Evolutionary conservation across 2,888 invertebrate species (phyloP).

Genomic region (Subacronicta megacephala): DNA sequence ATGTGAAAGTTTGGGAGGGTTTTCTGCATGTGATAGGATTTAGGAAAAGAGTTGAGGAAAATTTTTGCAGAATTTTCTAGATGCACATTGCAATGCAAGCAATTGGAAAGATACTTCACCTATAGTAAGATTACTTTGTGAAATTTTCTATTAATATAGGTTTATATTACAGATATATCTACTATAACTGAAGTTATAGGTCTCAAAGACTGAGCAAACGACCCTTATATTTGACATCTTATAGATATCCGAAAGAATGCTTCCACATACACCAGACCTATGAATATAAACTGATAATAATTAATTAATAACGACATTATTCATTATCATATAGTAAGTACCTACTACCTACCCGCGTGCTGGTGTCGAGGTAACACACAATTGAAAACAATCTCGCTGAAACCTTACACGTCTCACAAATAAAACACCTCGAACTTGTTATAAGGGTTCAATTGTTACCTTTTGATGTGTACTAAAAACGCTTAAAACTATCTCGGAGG

Average conservation of each 20-base stretch:
- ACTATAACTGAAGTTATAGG: too few species aligned
- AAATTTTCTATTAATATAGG: too few species aligned
- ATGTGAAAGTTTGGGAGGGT: conserved; percentile 34
- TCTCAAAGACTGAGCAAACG: too few species aligned
- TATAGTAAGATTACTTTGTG: too few species aligned
- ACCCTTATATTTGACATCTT: too few species aligned
- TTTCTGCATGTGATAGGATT: conserved; percentile 21
- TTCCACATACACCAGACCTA: too few species aligned
- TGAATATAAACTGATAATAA: background rate
- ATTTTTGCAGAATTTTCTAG: background rate
- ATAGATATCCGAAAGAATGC: too few species aligned
- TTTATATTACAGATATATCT: too few species aligned
- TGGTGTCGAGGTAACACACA: background rate
- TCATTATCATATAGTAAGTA: too few species aligned
- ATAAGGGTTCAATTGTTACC: conserved; percentile 64
- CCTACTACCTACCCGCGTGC: too few species aligned
- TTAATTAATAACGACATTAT: too few species aligned
- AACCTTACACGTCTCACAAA: conserved; percentile 39
- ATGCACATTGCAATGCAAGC: background rate
- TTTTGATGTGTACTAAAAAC: conserved; percentile 65
- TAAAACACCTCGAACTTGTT: conserved; percentile 44
- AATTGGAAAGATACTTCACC: too few species aligned
- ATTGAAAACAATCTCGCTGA: conserved; percentile 10
- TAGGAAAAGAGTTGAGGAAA: conserved; percentile 26
- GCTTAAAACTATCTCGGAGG: conserved; percentile 62